phyloP scores from a whole-genome alignment of 2,797 vertebrate species.

The Pelodytes ibericus region DNA sequence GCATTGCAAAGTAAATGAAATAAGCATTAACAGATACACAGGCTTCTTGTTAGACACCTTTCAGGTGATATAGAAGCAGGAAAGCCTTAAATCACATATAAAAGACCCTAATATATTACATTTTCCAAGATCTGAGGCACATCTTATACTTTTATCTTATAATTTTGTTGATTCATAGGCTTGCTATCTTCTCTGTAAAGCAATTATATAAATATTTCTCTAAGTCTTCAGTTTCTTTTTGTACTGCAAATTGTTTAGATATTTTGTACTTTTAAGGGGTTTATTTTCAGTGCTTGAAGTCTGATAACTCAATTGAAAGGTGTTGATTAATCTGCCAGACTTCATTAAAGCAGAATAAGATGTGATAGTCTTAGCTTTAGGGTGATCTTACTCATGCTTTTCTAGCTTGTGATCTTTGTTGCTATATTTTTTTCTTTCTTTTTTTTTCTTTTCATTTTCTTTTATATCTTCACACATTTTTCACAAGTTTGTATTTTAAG shows the following conservation, averaged over 20 bases:
- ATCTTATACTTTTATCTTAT: too few relatives aligned
- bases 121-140: too few relatives aligned
- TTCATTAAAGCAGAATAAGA: slow-evolving; percentile 29
- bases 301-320: slow-evolving; percentile 42
- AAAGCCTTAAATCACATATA: too few relatives aligned
- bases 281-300: slow-evolving; percentile 8
- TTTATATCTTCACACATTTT: slow-evolving; percentile 14
- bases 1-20: too few relatives aligned
- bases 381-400: slow-evolving; percentile 6
- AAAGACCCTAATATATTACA: too few relatives aligned
- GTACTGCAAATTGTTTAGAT: background rate
- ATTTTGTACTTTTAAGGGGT: background rate
- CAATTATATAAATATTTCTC: too few relatives aligned
- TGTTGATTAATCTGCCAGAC: slow-evolving; percentile 57
- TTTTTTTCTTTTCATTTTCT: slow-evolving; percentile 1
- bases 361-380: slow-evolving; percentile 23
- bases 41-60: too few relatives aligned
- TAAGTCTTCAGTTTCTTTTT: background rate
- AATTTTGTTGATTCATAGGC: too few relatives aligned
- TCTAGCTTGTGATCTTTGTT: slow-evolving; percentile 7
- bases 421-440: slow-evolving; percentile 26
- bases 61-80: too few relatives aligned
- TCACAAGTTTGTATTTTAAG: background rate
- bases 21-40: too few relatives aligned
- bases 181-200: too few relatives aligned